A percentile compares a stretch with the other conserved stretches of the same genome.
These are phyloP conservation scores for Aquatica leii DNA, from an alignment of 2,888 invertebrate species.

Conservation along the genomic window DNA sequence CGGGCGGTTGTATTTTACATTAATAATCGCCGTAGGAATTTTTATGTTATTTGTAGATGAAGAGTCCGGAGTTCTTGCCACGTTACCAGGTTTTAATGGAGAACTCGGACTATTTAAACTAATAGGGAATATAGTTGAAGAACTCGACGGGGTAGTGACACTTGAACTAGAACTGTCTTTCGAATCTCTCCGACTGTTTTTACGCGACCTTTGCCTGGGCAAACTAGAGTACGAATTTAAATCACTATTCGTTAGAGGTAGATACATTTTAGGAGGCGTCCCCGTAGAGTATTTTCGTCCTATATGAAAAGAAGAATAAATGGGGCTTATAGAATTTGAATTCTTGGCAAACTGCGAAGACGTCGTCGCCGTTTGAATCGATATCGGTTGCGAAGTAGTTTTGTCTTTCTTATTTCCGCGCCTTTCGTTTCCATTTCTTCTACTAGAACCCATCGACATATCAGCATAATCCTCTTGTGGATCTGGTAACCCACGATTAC, in stretches of 20 bases:
- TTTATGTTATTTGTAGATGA: conserved; percentile 45
- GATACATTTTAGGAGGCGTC: conserved; percentile 61
- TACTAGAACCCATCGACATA: conserved; percentile 59
- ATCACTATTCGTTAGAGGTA: conserved; percentile 62
- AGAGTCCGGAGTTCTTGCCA: conserved; percentile 35
- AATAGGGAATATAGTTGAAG: conserved; percentile 73
- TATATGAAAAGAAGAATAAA: conserved; percentile 37
- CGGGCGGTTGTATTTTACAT: conserved; percentile 45
- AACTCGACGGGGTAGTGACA: conserved; percentile 66
- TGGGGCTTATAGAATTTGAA: conserved; percentile 43
- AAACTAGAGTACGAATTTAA: conserved; percentile 61
- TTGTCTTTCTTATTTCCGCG: conserved; percentile 59
- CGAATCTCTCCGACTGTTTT: conserved; percentile 58
- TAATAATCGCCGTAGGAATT: conserved; percentile 50
- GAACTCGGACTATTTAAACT: conserved; percentile 73
- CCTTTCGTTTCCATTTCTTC: conserved; percentile 50
- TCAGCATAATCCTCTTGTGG: conserved; percentile 64
- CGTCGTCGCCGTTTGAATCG: conserved; percentile 63
- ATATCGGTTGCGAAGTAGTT: conserved; percentile 69
- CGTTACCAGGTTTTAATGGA: conserved; percentile 61
- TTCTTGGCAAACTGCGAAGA: conserved; percentile 38
- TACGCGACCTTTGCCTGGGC: conserved; percentile 55
- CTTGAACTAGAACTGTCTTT: conserved; percentile 59
- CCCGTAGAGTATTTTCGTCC: conserved; percentile 57
- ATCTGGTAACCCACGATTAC: conserved; percentile 46